These are phyloP conservation scores for Holocentrus rufus DNA, from an alignment of 2,797 vertebrate genomes.

Conservation along the genomic window DNA sequence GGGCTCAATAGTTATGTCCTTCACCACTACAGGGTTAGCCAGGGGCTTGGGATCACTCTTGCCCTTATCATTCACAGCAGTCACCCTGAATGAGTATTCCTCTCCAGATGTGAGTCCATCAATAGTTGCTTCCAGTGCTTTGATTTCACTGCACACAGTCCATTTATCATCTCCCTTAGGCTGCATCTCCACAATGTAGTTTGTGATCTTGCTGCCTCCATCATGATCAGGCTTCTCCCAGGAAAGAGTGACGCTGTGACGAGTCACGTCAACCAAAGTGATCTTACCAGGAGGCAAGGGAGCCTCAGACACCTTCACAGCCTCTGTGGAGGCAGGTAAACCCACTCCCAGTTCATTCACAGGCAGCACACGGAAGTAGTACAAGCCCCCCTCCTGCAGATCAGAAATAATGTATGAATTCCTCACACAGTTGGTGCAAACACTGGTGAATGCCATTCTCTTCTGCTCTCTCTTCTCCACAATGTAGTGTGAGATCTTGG, in stretches of 20 bases:
- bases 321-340: conserved; percentile 89
- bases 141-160: conserved; percentile 91
- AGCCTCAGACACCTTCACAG: conserved; percentile 91
- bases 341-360: conserved; percentile 96
- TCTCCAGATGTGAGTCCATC: conserved; percentile 90
- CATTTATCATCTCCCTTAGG: conserved; percentile 95
- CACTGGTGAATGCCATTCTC: conserved; percentile 93
- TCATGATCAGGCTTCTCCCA: conserved; percentile 99
- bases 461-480: conserved; percentile 97
- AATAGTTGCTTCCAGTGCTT: conserved; percentile 91
- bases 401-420: conserved; percentile 92
- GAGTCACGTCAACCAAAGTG: conserved; percentile 90
- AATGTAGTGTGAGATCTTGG: conserved; percentile 97
- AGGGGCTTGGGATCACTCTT: conserved; percentile 94
- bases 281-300: conserved; percentile 95
- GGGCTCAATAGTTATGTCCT: conserved; percentile 92
- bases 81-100: conserved; percentile 95
- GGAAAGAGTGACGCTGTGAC: conserved; percentile 89
- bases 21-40: conserved; percentile 89
- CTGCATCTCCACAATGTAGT: conserved; percentile 97
- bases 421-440: conserved; percentile 93
- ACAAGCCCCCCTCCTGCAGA: conserved; percentile 91
- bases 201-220: conserved; percentile 96
- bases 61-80: conserved; percentile 96
- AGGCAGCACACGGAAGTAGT: conserved; percentile 95